phyloP scores from a whole-genome alignment of 2,888 invertebrate species.

The Pegoplata infirma region DNA sequence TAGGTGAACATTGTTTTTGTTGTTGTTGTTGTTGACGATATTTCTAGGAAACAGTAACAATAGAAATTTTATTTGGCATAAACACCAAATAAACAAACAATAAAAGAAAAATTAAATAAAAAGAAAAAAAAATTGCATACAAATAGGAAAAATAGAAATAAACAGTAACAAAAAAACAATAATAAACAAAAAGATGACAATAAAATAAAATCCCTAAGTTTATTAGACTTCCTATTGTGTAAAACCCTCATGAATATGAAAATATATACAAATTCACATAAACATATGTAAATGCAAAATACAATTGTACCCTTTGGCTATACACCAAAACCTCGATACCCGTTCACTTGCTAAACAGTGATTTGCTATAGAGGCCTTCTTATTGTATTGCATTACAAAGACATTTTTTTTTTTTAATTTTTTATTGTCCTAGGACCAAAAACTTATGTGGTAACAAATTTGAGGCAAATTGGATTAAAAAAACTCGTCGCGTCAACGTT shows the following conservation, averaged over 20 bases:
- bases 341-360: no score
- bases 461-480: no score
- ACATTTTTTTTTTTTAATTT: no score
- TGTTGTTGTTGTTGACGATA: background rate
- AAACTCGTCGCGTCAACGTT: no score
- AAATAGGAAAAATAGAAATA: constrained; percentile 10
- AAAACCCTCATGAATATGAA: constrained; percentile 5
- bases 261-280: background rate
- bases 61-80: constrained; percentile 12
- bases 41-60: constrained; percentile 3
- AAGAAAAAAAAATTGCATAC: constrained; percentile 13
- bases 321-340: no score
- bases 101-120: constrained; percentile 29
- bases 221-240: constrained; percentile 18
- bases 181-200: constrained; percentile 35
- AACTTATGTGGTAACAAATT: no score
- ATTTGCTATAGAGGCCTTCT: no score
- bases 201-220: constrained; percentile 33
- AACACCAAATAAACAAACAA: constrained; percentile 38
- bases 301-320: no score
- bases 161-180: constrained; percentile 2
- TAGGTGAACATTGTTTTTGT: no score
- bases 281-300: no score
- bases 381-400: no score
- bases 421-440: no score